Percentiles rank a stretch among this genome's conserved stretches.
These are phyloP conservation scores for Pedionomus torquatus DNA, from an alignment of 2,113 vertebrate genomes.

Conservation along the genomic window DNA sequence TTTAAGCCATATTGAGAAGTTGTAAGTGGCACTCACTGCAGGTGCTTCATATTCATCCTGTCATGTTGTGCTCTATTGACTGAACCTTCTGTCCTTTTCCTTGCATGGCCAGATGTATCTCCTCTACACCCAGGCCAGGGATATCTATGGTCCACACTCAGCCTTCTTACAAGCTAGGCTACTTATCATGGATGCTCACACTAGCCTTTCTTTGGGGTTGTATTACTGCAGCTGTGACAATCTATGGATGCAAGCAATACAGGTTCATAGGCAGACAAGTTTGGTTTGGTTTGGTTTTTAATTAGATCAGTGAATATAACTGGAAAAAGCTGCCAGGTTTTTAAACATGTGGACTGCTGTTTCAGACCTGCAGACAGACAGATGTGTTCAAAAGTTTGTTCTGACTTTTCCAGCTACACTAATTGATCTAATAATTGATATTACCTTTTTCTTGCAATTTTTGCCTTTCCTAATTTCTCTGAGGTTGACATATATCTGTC, in stretches of 20 bases:
- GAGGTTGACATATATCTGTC: not conserved
- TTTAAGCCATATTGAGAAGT: not conserved
- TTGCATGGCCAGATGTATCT: not conserved
- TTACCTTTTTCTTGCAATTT: constrained; percentile 14
- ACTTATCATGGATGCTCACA: not conserved
- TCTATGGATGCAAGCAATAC: not conserved
- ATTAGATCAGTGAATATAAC: not conserved
- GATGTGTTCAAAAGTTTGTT: not conserved
- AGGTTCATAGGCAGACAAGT: not conserved
- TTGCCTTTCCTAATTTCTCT: constrained; percentile 1
- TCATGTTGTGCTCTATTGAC: not conserved
- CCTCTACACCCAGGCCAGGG: not conserved
- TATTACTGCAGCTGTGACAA: not conserved
- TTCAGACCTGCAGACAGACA: constrained; percentile 16
- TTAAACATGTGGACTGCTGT: not conserved
- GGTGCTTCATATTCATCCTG: not conserved
- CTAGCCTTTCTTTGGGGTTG: not conserved
- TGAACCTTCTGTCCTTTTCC: not conserved
- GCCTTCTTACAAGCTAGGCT: not conserved
- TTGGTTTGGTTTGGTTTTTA: not conserved
- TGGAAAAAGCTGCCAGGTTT: not conserved
- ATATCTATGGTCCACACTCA: not conserved
- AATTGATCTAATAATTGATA: not conserved
- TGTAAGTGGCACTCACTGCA: not conserved
- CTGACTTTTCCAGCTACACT: constrained; percentile 8